A percentile compares a stretch with the other conserved stretches of the same genome.
Conservation (phyloP, 2,888 invertebrate species). For the Mesodorylaimus sp. region DNA sequence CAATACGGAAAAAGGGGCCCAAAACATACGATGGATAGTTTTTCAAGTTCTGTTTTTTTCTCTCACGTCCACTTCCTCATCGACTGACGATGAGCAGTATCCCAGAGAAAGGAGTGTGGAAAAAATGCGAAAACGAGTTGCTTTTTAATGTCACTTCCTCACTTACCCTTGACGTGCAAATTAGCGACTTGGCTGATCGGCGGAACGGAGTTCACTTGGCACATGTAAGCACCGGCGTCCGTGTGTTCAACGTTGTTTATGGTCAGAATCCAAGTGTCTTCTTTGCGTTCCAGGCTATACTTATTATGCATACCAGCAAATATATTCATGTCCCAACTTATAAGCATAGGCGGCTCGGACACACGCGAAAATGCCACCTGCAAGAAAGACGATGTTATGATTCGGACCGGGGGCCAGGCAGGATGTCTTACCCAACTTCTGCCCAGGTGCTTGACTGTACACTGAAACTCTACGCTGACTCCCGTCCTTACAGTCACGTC, state of each 20-base stretch:
- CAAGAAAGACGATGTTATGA: slow-evolving; percentile 26
- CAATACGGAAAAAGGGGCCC: too few relatives aligned
- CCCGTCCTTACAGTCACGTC: slow-evolving; percentile 23
- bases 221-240: slow-evolving; percentile 77
- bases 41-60: too few relatives aligned
- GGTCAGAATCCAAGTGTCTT: slow-evolving; percentile 74
- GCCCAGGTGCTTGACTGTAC: slow-evolving; percentile 32
- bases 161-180: slow-evolving; percentile 22
- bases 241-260: slow-evolving; percentile 69
- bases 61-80: too few relatives aligned
- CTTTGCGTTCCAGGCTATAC: slow-evolving; percentile 43
- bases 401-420: slow-evolving; percentile 25
- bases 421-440: slow-evolving; percentile 33
- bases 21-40: too few relatives aligned
- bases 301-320: slow-evolving; percentile 6
- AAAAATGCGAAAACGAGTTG: neutral
- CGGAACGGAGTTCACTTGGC: slow-evolving; percentile 31
- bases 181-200: slow-evolving; percentile 19
- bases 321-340: slow-evolving; percentile 38
- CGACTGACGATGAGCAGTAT: too few relatives aligned
- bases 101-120: too few relatives aligned
- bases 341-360: slow-evolving; percentile 76
- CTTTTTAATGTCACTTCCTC: neutral
- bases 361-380: slow-evolving; percentile 85
- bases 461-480: slow-evolving; percentile 25